Evolutionary conservation across 2,888 invertebrate species (phyloP).

Genomic region (Vannuccia rotundouncinata): DNA sequence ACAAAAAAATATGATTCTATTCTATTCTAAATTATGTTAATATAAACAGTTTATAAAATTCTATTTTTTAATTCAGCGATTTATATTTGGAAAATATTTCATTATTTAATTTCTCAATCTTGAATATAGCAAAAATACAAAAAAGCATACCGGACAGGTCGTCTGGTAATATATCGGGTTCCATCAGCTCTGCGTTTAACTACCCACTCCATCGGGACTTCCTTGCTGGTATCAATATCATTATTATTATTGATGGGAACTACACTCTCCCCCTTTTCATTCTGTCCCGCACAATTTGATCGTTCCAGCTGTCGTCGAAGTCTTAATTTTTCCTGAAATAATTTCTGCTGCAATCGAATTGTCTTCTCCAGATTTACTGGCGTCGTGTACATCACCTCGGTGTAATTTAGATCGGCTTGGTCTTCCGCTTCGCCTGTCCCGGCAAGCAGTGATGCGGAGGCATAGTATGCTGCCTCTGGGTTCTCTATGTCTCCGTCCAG

Average conservation of each 20-base stretch:
- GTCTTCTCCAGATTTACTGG: constrained; percentile 66
- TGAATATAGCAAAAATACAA: too few species aligned
- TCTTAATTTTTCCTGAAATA: constrained; percentile 43
- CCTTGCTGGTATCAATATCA: not conserved
- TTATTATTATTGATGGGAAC: too few species aligned
- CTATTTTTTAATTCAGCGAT: too few species aligned
- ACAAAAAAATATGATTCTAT: too few species aligned
- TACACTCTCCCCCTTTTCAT: too few species aligned
- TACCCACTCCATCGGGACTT: constrained; percentile 62
- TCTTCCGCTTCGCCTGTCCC: not conserved
- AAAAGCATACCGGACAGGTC: constrained; percentile 66
- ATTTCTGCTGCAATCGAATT: constrained; percentile 65
- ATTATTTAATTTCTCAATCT: too few species aligned
- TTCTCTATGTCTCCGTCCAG: not conserved
- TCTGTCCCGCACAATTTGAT: too few species aligned
- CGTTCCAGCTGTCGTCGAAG: not conserved
- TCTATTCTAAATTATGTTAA: too few species aligned
- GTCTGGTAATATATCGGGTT: constrained; percentile 68
- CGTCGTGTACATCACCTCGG: constrained; percentile 66
- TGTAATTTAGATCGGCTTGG: constrained; percentile 44
- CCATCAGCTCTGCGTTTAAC: constrained; percentile 71
- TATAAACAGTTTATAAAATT: too few species aligned
- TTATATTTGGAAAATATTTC: too few species aligned
- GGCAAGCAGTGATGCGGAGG: not conserved
- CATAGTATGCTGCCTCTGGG: not conserved